A percentile compares a stretch with the other conserved stretches of the same genome.
Evolutionary conservation across 2,113 vertebrate species (phyloP).

Genomic region (Solea solea): DNA sequence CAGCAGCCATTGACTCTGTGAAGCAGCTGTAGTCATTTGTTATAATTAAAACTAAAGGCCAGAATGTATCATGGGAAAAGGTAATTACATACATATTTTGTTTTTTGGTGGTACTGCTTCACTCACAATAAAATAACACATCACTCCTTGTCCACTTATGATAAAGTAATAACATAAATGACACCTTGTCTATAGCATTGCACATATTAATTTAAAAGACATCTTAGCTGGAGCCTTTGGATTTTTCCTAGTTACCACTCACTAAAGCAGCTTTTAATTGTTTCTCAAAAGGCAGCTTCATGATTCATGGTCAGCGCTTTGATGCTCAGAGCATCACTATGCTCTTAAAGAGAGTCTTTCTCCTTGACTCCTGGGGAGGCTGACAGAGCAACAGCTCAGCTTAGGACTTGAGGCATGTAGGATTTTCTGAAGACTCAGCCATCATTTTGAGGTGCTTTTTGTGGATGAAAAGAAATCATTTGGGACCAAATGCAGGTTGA

Average conservation of each 20-base stretch:
- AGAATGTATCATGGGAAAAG: too few species aligned
- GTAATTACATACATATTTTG: too few species aligned
- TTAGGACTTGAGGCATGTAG: not conserved
- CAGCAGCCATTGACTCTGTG: not conserved
- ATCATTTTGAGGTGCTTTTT: not conserved
- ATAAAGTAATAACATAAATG: not conserved
- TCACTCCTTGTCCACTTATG: not conserved
- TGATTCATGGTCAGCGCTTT: constrained; percentile 8
- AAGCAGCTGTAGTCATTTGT: constrained; percentile 4
- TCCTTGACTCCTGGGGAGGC: constrained; percentile 10
- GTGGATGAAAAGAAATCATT: not conserved
- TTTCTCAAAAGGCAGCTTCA: constrained; percentile 8
- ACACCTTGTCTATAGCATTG: not conserved
- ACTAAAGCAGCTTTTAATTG: not conserved
- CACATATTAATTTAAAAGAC: not conserved
- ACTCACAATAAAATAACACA: not conserved
- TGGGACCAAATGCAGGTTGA: not conserved
- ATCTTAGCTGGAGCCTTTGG: not conserved
- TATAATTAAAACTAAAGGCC: not conserved
- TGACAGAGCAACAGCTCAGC: constrained; percentile 11
- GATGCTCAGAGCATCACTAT: constrained; percentile 31
- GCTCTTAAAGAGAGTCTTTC: constrained; percentile 5
- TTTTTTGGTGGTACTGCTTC: too few species aligned
- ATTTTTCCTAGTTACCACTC: not conserved
- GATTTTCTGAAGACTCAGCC: not conserved